These are phyloP conservation scores for Metridium senile DNA, from an alignment of 92 coral and sea anemone species.

Conservation along the genomic window DNA sequence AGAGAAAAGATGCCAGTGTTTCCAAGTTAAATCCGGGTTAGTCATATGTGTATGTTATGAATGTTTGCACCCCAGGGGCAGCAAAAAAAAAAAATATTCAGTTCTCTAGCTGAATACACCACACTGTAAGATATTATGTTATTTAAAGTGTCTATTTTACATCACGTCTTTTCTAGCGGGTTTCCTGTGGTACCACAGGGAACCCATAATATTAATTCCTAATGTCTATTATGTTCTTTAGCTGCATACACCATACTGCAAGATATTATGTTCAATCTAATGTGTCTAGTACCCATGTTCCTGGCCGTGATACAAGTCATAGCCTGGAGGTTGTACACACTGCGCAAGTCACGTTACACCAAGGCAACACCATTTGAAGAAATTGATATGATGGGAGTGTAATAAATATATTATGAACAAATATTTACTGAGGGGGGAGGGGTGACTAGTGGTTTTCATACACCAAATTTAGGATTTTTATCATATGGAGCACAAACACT, in stretches of 20 bases:
- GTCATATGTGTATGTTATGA: not conserved
- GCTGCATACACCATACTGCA: too few species aligned
- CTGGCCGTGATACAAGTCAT: conserved; percentile 72
- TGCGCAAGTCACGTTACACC: conserved; percentile 49
- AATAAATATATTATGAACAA: too few species aligned
- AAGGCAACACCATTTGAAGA: not conserved
- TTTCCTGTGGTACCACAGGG: too few species aligned
- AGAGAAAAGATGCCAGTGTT: conserved; percentile 1
- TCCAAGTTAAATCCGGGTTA: not conserved
- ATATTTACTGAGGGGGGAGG: not conserved
- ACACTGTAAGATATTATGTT: too few species aligned
- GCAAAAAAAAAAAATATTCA: not conserved
- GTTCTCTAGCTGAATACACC: conserved; percentile 11
- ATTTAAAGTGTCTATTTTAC: too few species aligned
- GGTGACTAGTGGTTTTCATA: too few species aligned
- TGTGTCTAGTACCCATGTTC: conserved; percentile 81
- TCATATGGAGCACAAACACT: too few species aligned
- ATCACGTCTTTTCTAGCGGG: too few species aligned
- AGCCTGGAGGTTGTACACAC: conserved; percentile 80
- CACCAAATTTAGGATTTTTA: too few species aligned
- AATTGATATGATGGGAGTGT: not conserved
- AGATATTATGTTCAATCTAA: conserved; percentile 76
- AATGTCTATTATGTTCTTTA: too few species aligned
- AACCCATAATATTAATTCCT: too few species aligned
- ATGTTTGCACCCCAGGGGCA: not conserved